Percentiles rank a stretch among this genome's conserved stretches.
Conservation (phyloP, 2,888 invertebrate species). For the Eudemis profundana region DNA sequence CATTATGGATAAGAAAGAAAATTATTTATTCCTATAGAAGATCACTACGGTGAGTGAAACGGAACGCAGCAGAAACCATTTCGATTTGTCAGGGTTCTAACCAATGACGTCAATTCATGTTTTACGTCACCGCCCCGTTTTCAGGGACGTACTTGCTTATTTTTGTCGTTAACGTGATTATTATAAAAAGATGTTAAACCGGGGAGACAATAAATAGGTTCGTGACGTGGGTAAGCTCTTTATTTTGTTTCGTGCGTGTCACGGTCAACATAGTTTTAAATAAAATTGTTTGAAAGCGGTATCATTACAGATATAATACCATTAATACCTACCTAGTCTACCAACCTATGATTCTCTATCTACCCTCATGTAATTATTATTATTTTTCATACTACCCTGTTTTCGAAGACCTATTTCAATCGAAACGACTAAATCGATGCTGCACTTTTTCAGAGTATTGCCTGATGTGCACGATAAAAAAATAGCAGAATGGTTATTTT, state of each 20-base stretch:
- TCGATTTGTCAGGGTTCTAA: constrained; percentile 58
- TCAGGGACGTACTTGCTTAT: constrained; percentile 81
- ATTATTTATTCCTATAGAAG: not conserved
- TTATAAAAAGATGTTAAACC: constrained; percentile 57
- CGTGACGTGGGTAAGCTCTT: constrained; percentile 32
- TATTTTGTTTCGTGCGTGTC: constrained; percentile 14
- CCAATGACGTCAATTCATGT: constrained; percentile 72
- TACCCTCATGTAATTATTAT: not conserved
- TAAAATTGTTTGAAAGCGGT: not conserved
- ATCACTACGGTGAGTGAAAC: constrained; percentile 53
- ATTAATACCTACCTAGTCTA: not conserved
- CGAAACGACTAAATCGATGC: no score
- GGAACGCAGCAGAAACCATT: constrained; percentile 61
- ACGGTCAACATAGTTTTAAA: constrained; percentile 6
- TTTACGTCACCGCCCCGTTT: constrained; percentile 80
- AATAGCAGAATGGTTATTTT: no score
- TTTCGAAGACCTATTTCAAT: no score
- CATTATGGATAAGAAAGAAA: not conserved
- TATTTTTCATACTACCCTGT: no score
- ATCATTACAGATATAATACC: no score
- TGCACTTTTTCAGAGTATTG: no score
- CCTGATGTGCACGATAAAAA: no score
- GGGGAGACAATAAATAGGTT: constrained; percentile 54
- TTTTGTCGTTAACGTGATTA: constrained; percentile 68
- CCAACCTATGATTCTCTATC: not conserved